phyloP scores from a whole-genome alignment of 2,113 vertebrate genomes.

The Ictidomys tridecemlineatus region DNA sequence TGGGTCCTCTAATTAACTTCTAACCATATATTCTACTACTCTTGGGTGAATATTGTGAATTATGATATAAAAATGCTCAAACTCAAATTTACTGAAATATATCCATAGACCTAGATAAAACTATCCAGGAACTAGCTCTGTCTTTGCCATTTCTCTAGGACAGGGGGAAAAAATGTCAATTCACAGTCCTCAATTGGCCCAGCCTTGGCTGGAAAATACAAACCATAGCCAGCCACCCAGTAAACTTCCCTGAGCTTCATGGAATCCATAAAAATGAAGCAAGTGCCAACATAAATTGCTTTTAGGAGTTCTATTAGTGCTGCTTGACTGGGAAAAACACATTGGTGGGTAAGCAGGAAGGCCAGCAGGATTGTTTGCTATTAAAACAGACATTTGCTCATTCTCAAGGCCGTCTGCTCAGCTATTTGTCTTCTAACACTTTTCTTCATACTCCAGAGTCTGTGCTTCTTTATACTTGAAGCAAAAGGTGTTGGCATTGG shows the following conservation, averaged over 20 bases:
- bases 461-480: background rate
- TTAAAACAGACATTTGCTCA: background rate
- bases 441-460: background rate
- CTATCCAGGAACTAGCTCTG: background rate
- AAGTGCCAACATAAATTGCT: background rate
- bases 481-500: background rate
- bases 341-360: background rate
- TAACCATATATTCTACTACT: background rate
- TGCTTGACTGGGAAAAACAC: background rate
- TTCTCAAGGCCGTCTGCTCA: background rate
- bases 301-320: background rate
- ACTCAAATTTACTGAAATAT: background rate
- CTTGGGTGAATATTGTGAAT: background rate
- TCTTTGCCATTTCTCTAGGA: background rate
- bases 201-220: background rate
- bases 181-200: background rate
- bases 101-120: background rate
- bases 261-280: background rate
- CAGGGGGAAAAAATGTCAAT: background rate
- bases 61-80: background rate
- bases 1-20: background rate
- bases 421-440: background rate
- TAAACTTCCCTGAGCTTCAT: background rate
- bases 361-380: background rate
- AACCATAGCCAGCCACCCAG: background rate